phyloP scores from a whole-genome alignment of 1,140 invertebrate species.

The Diploscapter pachys region DNA sequence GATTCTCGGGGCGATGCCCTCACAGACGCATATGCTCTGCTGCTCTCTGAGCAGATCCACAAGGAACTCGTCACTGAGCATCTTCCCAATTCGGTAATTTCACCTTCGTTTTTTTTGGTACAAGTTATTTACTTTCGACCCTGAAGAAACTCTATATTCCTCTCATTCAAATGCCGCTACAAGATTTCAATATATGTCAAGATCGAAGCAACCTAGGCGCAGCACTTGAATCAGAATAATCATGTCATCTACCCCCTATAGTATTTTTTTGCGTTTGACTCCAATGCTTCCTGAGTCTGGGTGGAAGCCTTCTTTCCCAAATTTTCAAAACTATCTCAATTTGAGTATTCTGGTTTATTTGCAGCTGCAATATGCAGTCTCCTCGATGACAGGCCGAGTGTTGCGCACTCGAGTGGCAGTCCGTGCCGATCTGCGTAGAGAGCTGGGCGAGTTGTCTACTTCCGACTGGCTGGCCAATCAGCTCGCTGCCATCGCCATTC shows the following conservation, averaged over 20 bases:
- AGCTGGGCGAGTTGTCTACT: constrained; percentile 8
- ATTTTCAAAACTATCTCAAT: background rate
- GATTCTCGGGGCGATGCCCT: constrained; percentile 17
- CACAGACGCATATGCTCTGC: constrained; percentile 28
- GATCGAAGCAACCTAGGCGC: too few species aligned
- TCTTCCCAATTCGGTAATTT: constrained; percentile 3
- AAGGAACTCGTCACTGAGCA: constrained; percentile 4
- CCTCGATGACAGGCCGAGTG: constrained; percentile 12
- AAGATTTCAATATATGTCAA: too few species aligned
- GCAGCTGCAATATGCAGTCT: constrained; percentile 21
- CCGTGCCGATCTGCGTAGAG: background rate
- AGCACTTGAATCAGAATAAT: too few species aligned
- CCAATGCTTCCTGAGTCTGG: background rate
- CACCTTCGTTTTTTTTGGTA: background rate
- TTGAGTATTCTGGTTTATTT: background rate
- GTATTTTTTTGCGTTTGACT: too few species aligned
- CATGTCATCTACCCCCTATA: too few species aligned
- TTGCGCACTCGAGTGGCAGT: constrained; percentile 10
- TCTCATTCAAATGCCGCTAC: too few species aligned
- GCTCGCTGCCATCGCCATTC: constrained; percentile 20
- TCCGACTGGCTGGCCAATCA: constrained; percentile 26
- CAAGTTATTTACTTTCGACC: too few species aligned
- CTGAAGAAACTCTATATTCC: too few species aligned
- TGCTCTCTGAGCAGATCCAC: constrained; percentile 33
- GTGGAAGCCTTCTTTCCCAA: background rate